phyloP scores from a whole-genome alignment of 2,797 vertebrate species.

The Crypturellus tataupa region DNA sequence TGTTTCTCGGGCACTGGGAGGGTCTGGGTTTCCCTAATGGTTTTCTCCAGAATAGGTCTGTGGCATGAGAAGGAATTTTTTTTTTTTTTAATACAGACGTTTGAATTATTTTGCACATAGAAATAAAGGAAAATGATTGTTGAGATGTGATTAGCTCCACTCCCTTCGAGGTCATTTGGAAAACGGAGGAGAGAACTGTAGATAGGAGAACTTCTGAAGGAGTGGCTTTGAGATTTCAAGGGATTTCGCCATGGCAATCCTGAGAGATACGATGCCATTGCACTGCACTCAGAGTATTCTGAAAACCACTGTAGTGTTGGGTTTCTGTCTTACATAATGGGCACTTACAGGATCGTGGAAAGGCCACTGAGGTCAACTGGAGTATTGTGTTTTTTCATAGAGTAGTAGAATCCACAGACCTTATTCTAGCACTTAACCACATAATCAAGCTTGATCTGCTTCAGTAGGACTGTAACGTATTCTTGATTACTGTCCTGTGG shows the following conservation, averaged over 20 bases:
- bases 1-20: background rate
- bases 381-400: background rate
- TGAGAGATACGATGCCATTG: background rate
- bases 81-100: background rate
- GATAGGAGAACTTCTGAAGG: background rate
- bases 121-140: background rate
- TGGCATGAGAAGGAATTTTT: background rate
- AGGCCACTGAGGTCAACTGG: background rate
- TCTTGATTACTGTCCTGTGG: background rate
- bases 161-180: background rate
- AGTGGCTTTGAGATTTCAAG: background rate
- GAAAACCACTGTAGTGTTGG: background rate
- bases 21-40: constrained; percentile 25
- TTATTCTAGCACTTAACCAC: background rate
- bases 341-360: background rate
- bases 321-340: background rate
- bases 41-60: background rate
- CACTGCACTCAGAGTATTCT: background rate
- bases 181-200: background rate
- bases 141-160: background rate
- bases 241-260: background rate
- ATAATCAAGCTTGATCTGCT: background rate
- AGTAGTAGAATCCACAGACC: background rate
- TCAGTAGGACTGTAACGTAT: background rate
- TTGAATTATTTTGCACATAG: background rate